Evolutionary conservation across 1,140 invertebrate genomes (phyloP).

Genomic region (Trialeurodes vaporariorum): DNA sequence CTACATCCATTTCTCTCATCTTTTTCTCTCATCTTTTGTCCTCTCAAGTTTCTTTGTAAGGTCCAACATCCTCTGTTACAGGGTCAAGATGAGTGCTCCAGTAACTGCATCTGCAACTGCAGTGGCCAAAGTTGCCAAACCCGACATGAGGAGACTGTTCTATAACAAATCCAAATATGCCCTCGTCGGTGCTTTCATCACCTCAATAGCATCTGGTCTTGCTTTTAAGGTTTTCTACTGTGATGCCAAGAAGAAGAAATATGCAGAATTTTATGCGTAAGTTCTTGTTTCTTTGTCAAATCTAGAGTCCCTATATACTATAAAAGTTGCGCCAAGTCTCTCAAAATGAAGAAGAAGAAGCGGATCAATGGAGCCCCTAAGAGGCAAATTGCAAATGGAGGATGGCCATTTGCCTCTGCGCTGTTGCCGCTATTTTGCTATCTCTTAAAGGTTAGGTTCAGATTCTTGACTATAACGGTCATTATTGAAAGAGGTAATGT

Average conservation of each 20-base stretch:
- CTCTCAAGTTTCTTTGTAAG: too few species aligned
- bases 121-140: constrained; percentile 35
- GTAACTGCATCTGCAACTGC: constrained; percentile 22
- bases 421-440: too few species aligned
- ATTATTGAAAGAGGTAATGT: too few species aligned
- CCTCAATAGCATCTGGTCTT: constrained; percentile 34
- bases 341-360: too few species aligned
- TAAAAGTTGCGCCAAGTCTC: too few species aligned
- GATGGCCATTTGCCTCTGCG: background rate
- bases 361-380: too few species aligned
- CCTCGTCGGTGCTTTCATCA: constrained; percentile 35
- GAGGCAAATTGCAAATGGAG: background rate
- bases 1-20: too few species aligned
- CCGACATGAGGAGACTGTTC: constrained; percentile 45
- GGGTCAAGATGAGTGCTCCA: too few species aligned
- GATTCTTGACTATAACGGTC: too few species aligned
- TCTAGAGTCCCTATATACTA: background rate
- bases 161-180: constrained; percentile 42
- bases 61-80: too few species aligned
- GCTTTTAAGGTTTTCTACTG: constrained; percentile 39
- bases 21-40: too few species aligned
- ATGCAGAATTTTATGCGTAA: constrained; percentile 56
- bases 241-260: constrained; percentile 43
- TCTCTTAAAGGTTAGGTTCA: too few species aligned
- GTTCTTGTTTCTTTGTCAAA: background rate